Evolutionary conservation across 2,113 vertebrate species (phyloP).

Genomic region (Propithecus coquereli): DNA sequence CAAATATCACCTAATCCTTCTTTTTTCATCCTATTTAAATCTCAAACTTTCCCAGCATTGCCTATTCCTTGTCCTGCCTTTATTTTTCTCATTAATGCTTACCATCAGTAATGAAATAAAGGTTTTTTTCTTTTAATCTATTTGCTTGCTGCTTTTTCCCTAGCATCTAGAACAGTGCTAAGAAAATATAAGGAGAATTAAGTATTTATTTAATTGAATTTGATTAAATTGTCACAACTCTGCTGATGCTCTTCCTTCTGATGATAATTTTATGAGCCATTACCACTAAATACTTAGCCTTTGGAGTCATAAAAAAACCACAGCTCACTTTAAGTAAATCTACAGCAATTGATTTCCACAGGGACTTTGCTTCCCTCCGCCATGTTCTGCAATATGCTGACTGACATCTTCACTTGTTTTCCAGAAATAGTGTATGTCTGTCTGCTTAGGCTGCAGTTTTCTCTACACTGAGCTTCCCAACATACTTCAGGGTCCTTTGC

Average conservation of each 20-base stretch:
- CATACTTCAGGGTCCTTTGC: neutral
- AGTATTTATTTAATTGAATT: conserved; percentile 22
- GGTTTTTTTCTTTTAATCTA: neutral
- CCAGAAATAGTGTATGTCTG: neutral
- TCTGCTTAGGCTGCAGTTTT: neutral
- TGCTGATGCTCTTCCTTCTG: neutral
- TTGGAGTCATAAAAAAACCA: neutral
- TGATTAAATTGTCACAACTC: neutral
- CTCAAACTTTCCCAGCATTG: neutral
- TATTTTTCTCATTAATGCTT: neutral
- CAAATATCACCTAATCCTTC: neutral
- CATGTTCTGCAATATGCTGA: neutral
- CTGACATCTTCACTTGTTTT: neutral
- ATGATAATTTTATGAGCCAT: conserved; percentile 23
- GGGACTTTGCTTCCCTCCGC: neutral
- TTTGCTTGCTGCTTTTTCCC: neutral
- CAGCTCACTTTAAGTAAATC: neutral
- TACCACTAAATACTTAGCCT: neutral
- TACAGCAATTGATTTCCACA: neutral
- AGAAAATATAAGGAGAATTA: neutral
- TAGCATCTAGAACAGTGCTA: neutral
- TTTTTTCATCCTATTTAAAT: neutral
- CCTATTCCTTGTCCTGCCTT: neutral
- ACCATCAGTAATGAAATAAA: neutral
- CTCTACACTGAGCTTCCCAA: neutral